phyloP scores from a whole-genome alignment of 1,140 invertebrate genomes.

The Drosophila insularis region DNA sequence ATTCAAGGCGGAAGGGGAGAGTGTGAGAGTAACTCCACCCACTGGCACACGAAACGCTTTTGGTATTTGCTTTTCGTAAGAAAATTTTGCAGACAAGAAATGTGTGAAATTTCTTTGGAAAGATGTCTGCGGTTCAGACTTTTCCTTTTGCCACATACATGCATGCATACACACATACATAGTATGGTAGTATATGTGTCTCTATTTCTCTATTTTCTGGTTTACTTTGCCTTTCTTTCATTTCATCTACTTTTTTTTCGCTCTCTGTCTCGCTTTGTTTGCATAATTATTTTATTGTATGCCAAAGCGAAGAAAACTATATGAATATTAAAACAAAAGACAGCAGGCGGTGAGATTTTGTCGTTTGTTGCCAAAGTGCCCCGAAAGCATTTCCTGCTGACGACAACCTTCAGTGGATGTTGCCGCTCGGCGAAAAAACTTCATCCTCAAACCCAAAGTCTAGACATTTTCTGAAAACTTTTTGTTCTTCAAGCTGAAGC shows the following conservation, averaged over 20 bases:
- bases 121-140: slow-evolving; percentile 34
- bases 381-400: slow-evolving; percentile 38
- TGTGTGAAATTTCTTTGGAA: slow-evolving; percentile 71
- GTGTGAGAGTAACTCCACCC: not conserved
- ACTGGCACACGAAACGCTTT: not conserved
- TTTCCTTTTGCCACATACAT: slow-evolving; percentile 5
- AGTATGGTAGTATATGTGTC: not conserved
- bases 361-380: slow-evolving; percentile 50
- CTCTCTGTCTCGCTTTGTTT: slow-evolving; percentile 43
- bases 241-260: not conserved
- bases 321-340: slow-evolving; percentile 70
- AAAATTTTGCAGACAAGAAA: slow-evolving; percentile 61
- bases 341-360: slow-evolving; percentile 36
- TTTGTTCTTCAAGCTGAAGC: slow-evolving; percentile 34
- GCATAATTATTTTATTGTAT: slow-evolving; percentile 76
- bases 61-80: slow-evolving; percentile 64
- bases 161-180: no score
- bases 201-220: not conserved
- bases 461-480: slow-evolving; percentile 64
- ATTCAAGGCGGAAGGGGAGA: not conserved
- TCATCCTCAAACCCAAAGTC: slow-evolving; percentile 28
- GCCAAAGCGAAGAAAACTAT: slow-evolving; percentile 52
- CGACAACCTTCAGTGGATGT: not conserved
- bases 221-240: not conserved
- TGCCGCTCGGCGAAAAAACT: not conserved